These are phyloP conservation scores for Antitype chi DNA, from an alignment of 2,888 invertebrate genomes.

Conservation along the genomic window DNA sequence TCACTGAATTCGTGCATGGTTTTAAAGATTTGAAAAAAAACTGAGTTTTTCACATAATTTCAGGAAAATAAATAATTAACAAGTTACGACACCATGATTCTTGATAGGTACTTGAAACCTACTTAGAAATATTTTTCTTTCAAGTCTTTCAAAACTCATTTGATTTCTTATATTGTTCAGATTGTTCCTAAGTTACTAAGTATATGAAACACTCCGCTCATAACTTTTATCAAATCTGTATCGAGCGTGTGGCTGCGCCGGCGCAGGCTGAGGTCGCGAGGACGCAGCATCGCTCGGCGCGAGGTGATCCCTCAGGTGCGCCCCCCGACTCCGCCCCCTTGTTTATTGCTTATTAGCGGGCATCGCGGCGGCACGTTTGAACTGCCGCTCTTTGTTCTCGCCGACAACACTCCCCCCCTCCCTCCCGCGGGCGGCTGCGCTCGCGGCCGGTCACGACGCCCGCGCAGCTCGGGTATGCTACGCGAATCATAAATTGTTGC, in stretches of 20 bases:
- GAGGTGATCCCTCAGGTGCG: slow-evolving; percentile 89
- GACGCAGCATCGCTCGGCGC: slow-evolving; percentile 78
- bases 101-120: too few species aligned
- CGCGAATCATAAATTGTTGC: slow-evolving; percentile 89
- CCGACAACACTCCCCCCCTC: slow-evolving; percentile 77
- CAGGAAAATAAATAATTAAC: background rate
- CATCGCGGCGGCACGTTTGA: slow-evolving; percentile 88
- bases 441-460: slow-evolving; percentile 84
- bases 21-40: background rate
- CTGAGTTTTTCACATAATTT: background rate
- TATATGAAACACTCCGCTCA: slow-evolving; percentile 34
- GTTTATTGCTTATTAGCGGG: slow-evolving; percentile 91
- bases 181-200: background rate
- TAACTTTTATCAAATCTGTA: slow-evolving; percentile 62
- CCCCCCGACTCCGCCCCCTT: slow-evolving; percentile 89
- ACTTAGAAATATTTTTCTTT: background rate
- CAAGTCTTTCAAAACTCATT: background rate
- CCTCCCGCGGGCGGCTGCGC: slow-evolving; percentile 61
- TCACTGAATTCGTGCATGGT: background rate
- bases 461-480: slow-evolving; percentile 82
- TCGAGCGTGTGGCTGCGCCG: slow-evolving; percentile 64
- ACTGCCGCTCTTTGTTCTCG: slow-evolving; percentile 88
- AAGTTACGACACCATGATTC: background rate
- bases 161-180: slow-evolving; percentile 10
- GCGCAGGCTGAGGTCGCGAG: slow-evolving; percentile 71